Percentiles rank a stretch among this genome's conserved stretches.
phyloP scores from a whole-genome alignment of 2,888 invertebrate species.

The Spatulosminthurus flaviceps region DNA sequence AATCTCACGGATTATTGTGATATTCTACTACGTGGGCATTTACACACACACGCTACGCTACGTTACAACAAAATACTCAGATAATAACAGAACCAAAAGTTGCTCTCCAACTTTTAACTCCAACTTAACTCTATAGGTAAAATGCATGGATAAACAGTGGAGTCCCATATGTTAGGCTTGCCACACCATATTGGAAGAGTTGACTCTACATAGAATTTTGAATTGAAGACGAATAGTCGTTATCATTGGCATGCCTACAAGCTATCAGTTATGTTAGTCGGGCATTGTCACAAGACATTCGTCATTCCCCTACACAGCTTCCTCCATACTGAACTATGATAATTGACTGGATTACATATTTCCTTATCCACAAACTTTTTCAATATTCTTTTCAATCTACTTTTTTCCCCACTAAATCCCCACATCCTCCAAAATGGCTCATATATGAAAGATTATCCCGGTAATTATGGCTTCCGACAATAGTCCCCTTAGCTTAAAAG shows the following conservation, averaged over 20 bases:
- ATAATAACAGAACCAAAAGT: too few species aligned
- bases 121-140: too few species aligned
- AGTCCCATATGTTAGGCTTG: too few species aligned
- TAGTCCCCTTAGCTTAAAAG: background rate
- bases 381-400: background rate
- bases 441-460: background rate
- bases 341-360: background rate
- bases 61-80: too few species aligned
- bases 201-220: background rate
- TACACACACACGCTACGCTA: too few species aligned
- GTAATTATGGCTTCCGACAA: slow-evolving; percentile 3
- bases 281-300: slow-evolving; percentile 30
- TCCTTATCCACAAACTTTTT: background rate
- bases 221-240: slow-evolving; percentile 29
- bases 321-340: background rate
- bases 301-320: background rate
- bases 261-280: slow-evolving; percentile 25
- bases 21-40: background rate
- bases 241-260: slow-evolving; percentile 33
- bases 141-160: too few species aligned
- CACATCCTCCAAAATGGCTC: too few species aligned
- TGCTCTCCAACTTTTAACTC: too few species aligned
- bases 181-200: too few species aligned
- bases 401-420: background rate
- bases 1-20: background rate